These are phyloP conservation scores for Sminthopsis crassicaudata DNA, from an alignment of 2,113 vertebrate species.

Conservation along the genomic window DNA sequence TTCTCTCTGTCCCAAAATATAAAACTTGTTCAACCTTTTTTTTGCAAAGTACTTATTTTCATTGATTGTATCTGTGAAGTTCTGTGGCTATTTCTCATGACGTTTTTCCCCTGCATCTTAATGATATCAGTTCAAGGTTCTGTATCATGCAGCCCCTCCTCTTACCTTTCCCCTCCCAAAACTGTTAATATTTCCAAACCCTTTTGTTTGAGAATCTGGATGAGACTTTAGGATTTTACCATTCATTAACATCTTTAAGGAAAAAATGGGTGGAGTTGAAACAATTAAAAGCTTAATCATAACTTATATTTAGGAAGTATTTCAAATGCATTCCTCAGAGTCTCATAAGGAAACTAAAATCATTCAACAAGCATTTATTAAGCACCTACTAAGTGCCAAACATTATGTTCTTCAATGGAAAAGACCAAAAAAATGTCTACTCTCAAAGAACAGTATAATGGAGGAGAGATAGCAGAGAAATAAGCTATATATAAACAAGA, in stretches of 20 bases:
- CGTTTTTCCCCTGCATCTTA: slow-evolving; percentile 5
- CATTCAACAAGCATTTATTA: not conserved
- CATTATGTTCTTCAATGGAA: not conserved
- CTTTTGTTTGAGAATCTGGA: not conserved
- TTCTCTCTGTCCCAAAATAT: not conserved
- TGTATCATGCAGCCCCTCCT: slow-evolving; percentile 51
- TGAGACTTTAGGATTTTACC: not conserved
- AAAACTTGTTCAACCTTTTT: not conserved
- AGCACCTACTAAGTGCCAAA: not conserved
- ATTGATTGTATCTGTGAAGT: not conserved
- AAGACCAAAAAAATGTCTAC: not conserved
- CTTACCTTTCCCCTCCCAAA: slow-evolving; percentile 32
- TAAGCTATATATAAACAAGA: not conserved
- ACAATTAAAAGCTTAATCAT: not conserved
- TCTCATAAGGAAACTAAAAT: not conserved
- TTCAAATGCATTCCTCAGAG: not conserved
- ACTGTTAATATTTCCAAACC: not conserved
- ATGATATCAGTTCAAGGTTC: not conserved
- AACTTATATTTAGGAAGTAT: not conserved
- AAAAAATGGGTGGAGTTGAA: not conserved
- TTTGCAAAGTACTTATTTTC: not conserved
- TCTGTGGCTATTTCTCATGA: not conserved
- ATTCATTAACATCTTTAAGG: not conserved
- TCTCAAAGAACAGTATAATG: not conserved
- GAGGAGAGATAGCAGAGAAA: not conserved